These are phyloP conservation scores for Melanotaenia parkinsoni DNA, from an alignment of 2,797 vertebrate species.

Conservation along the genomic window DNA sequence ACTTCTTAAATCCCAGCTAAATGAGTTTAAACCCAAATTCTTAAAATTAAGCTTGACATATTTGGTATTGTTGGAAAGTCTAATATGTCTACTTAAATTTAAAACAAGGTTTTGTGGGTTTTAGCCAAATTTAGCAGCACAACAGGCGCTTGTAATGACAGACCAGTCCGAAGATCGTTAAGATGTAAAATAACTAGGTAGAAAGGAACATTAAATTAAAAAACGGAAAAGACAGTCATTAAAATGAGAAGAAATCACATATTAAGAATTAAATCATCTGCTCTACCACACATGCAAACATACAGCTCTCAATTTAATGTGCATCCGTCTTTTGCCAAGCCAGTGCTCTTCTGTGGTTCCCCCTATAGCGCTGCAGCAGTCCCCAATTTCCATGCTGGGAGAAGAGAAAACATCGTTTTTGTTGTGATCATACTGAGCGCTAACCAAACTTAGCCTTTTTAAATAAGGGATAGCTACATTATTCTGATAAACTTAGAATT, in stretches of 20 bases:
- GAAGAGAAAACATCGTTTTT: slow-evolving; percentile 31
- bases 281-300: neutral
- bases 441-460: slow-evolving; percentile 37
- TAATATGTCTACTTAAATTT: slow-evolving; percentile 11
- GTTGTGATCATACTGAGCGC: slow-evolving; percentile 32
- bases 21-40: neutral
- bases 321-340: slow-evolving; percentile 22
- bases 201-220: neutral
- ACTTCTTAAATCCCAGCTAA: neutral
- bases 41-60: neutral
- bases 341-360: slow-evolving; percentile 19
- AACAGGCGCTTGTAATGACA: neutral
- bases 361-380: slow-evolving; percentile 8
- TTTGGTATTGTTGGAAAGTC: slow-evolving; percentile 1
- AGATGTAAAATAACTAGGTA: neutral
- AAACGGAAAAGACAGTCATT: neutral
- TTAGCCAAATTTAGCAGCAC: neutral
- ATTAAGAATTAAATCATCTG: no score
- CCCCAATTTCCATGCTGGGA: slow-evolving; percentile 35
- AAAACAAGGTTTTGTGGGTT: slow-evolving; percentile 21
- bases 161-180: neutral
- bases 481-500: slow-evolving; percentile 19
- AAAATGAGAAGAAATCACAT: slow-evolving; percentile 6
- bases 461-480: slow-evolving; percentile 27
- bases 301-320: neutral